A percentile compares a stretch with the other conserved stretches of the same genome.
Conservation (phyloP, 2,888 invertebrate species). For the Eupithecia subumbrata region DNA sequence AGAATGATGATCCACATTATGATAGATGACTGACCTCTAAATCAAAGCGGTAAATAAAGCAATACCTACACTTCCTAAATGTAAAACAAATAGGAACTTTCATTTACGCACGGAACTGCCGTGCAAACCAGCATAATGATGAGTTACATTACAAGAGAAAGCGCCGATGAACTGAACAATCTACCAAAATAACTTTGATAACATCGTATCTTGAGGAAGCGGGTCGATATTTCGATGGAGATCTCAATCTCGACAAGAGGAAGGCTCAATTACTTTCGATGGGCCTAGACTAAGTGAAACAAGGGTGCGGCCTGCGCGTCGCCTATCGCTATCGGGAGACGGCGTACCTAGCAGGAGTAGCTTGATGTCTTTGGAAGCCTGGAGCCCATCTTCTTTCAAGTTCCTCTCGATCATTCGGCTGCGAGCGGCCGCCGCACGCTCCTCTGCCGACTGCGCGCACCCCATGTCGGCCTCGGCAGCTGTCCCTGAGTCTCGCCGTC, state of each 20-base stretch:
- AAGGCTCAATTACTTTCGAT: conserved; percentile 40
- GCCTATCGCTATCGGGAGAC: conserved; percentile 44
- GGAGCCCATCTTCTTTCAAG: conserved; percentile 98
- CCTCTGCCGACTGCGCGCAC: conserved; percentile 99
- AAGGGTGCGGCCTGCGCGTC: conserved; percentile 73
- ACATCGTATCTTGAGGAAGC: conserved; percentile 27
- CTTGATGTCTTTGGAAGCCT: conserved; percentile 99
- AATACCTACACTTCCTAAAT: conserved; percentile 53
- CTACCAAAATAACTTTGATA: conserved; percentile 27
- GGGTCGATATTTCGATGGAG: conserved; percentile 35
- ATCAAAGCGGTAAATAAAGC: conserved; percentile 34
- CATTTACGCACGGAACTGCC: conserved; percentile 69
- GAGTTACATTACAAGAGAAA: conserved; percentile 67
- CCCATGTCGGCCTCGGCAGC: conserved; percentile 91
- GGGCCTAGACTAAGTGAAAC: conserved; percentile 43
- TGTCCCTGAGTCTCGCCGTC: conserved; percentile 79
- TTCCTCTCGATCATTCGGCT: conserved; percentile 99
- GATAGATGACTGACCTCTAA: conserved; percentile 14
- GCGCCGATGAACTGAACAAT: conserved; percentile 48
- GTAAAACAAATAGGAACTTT: conserved; percentile 65
- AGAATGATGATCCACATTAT: neutral
- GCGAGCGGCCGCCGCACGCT: conserved; percentile 98
- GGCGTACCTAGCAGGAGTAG: conserved; percentile 96
- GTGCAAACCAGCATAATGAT: conserved; percentile 71
- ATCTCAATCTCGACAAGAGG: conserved; percentile 37